These are phyloP conservation scores for Drosophila malerkotliana DNA, from an alignment of 1,140 invertebrate species.

Conservation along the genomic window DNA sequence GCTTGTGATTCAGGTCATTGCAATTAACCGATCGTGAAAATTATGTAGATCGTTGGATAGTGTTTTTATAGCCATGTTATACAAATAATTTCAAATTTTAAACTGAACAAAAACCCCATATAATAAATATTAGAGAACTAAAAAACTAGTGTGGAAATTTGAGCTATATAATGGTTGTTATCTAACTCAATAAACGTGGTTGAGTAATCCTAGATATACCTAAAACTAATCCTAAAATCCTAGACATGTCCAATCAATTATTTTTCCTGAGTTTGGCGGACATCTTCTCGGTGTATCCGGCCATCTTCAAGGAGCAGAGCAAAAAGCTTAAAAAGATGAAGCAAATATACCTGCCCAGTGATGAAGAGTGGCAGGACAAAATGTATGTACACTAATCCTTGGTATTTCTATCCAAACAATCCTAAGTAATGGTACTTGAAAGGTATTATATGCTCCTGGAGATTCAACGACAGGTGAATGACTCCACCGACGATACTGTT, in stretches of 20 bases:
- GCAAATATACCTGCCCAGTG: conserved; percentile 87
- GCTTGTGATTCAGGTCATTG: not conserved
- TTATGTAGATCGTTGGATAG: not conserved
- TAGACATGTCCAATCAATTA: conserved; percentile 72
- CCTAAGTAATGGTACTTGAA: not conserved
- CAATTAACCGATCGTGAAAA: conserved; percentile 6
- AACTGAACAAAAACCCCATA: not conserved
- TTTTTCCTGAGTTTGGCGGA: conserved; percentile 81
- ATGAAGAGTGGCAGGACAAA: conserved; percentile 89
- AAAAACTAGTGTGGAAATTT: not conserved
- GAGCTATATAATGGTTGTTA: no score
- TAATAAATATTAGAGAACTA: not conserved
- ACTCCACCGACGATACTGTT: conserved; percentile 56
- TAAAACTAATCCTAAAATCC: no score
- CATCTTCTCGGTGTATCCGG: conserved; percentile 83
- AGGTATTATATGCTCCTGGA: conserved; percentile 88
- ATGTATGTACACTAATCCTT: conserved; percentile 84
- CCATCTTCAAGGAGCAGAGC: conserved; percentile 77
- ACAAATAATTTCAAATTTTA: conserved; percentile 2
- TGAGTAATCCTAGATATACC: no score
- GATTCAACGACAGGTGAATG: conserved; percentile 85
- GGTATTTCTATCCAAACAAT: not conserved
- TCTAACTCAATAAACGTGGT: no score
- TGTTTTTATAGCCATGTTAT: not conserved
- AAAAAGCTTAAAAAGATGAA: conserved; percentile 59